These are phyloP conservation scores for Madoqua kirkii DNA, from an alignment of 2,113 vertebrate genomes.

Conservation along the genomic window DNA sequence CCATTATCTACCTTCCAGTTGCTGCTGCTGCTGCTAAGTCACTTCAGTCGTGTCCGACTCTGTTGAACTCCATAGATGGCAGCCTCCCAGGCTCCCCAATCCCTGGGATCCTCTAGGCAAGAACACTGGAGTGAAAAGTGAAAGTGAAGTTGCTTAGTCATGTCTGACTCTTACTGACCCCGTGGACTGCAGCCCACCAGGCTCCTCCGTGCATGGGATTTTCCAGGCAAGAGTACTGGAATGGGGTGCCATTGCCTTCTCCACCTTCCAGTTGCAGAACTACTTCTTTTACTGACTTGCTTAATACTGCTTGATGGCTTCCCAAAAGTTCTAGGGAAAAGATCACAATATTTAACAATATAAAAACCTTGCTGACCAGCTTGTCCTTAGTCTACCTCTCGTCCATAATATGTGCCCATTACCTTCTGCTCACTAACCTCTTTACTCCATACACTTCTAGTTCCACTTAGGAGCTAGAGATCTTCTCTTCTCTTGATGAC, in stretches of 20 bases:
- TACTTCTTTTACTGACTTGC: not conserved
- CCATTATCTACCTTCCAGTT: not conserved
- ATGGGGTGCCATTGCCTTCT: too few relatives aligned
- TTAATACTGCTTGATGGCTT: not conserved
- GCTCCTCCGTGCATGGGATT: too few relatives aligned
- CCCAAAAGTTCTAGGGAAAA: not conserved
- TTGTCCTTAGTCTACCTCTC: not conserved
- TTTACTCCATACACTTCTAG: not conserved
- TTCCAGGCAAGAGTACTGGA: too few relatives aligned
- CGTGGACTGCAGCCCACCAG: too few relatives aligned
- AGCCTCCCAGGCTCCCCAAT: fast-evolving
- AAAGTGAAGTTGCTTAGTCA: too few relatives aligned
- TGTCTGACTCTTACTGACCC: fast-evolving
- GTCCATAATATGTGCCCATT: fast-evolving
- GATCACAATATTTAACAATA: not conserved
- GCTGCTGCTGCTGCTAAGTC: not conserved
- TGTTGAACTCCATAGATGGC: not conserved
- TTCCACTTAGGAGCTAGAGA: not conserved
- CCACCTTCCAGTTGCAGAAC: not conserved
- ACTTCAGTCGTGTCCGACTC: not conserved
- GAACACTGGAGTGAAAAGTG: not conserved
- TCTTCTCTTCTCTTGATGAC: not conserved
- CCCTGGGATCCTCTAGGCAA: not conserved
- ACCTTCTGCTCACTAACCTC: not conserved
- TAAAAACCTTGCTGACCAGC: not conserved